Conservation (phyloP, 2,888 invertebrate genomes). For the Gisinianus flammeolus region DNA sequence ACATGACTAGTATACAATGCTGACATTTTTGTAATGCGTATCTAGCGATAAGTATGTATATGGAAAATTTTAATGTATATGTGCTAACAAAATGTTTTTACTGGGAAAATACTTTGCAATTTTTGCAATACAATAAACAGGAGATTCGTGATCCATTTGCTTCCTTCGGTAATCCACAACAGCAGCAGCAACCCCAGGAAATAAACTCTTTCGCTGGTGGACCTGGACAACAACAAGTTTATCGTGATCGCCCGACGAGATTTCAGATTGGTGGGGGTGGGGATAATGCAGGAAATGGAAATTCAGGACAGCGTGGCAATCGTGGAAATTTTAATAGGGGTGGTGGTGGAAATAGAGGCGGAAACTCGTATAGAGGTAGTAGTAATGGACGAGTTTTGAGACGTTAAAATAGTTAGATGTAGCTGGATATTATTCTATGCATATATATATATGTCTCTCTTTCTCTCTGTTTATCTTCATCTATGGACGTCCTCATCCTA, state of each 20-base stretch:
- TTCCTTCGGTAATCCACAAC: neutral
- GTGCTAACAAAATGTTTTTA: neutral
- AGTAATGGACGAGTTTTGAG: slow-evolving; percentile 38
- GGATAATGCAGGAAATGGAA: slow-evolving; percentile 40
- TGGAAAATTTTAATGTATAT: too few relatives aligned
- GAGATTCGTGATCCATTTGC: slow-evolving; percentile 56
- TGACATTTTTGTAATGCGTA: too few relatives aligned
- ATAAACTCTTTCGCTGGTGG: slow-evolving; percentile 43
- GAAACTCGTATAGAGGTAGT: slow-evolving; percentile 44
- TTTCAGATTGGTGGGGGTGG: slow-evolving; percentile 42
- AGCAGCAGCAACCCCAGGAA: neutral
- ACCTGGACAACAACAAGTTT: slow-evolving; percentile 47
- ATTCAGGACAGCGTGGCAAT: slow-evolving; percentile 44
- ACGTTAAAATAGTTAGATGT: too few relatives aligned
- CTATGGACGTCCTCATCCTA: too few relatives aligned
- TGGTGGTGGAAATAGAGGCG: slow-evolving; percentile 38
- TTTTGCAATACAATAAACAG: slow-evolving; percentile 39
- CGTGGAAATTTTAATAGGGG: slow-evolving; percentile 28
- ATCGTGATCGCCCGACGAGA: slow-evolving; percentile 45
- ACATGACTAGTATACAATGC: too few relatives aligned
- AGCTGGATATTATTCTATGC: too few relatives aligned
- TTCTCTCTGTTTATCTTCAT: too few relatives aligned
- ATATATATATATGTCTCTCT: too few relatives aligned
- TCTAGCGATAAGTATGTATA: too few relatives aligned
- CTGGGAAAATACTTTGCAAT: neutral